phyloP scores from a whole-genome alignment of 2,797 vertebrate species.

The Acipenser ruthenus region DNA sequence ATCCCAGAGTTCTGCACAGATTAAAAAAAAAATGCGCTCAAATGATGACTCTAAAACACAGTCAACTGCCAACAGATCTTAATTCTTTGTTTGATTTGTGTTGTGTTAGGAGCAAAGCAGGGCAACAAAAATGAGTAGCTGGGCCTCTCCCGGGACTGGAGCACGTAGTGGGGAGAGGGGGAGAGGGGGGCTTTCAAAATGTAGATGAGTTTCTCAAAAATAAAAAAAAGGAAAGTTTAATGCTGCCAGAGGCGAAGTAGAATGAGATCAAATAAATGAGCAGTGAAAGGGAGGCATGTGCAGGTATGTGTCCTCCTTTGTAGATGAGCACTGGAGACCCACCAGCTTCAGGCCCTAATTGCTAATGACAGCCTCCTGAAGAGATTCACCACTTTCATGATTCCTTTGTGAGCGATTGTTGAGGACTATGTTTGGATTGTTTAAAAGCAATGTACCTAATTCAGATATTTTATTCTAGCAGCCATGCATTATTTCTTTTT shows the following conservation, averaged over 20 bases:
- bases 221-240: conserved; percentile 28
- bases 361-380: no score
- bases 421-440: no score
- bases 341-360: no score
- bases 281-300: conserved; percentile 43
- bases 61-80: conserved; percentile 32
- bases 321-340: no score
- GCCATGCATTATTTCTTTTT: no score
- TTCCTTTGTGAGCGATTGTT: no score
- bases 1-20: background rate
- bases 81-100: conserved; percentile 33
- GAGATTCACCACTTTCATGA: conserved; percentile 7
- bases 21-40: background rate
- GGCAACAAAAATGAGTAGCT: conserved; percentile 39
- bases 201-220: conserved; percentile 30
- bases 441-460: no score
- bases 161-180: conserved; percentile 17
- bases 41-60: conserved; percentile 13
- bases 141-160: conserved; percentile 37
- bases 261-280: conserved; percentile 33
- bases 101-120: conserved; percentile 29
- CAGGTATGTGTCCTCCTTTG: conserved; percentile 41
- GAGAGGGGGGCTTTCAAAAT: conserved; percentile 32
- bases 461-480: no score
- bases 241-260: conserved; percentile 28